These are phyloP conservation scores for Chrysopilus asiliformis DNA, from an alignment of 2,888 invertebrate genomes.

Conservation along the genomic window DNA sequence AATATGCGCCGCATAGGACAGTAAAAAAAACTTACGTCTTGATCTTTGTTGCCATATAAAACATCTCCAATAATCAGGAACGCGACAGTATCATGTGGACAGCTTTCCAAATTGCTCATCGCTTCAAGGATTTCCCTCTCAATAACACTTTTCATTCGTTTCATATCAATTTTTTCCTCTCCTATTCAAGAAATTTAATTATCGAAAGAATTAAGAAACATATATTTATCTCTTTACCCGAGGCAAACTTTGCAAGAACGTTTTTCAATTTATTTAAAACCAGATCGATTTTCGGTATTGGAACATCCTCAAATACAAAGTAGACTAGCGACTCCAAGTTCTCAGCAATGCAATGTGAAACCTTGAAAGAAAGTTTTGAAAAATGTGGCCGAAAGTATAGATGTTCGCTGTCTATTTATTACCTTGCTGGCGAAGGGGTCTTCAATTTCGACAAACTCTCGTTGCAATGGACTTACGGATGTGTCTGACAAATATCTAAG, in stretches of 20 bases:
- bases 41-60: constrained; percentile 59
- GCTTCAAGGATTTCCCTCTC: constrained; percentile 55
- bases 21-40: constrained; percentile 47
- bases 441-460: constrained; percentile 66
- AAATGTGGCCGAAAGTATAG: background rate
- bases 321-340: constrained; percentile 58
- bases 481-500: constrained; percentile 75
- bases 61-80: constrained; percentile 70
- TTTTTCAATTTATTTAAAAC: constrained; percentile 45
- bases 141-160: constrained; percentile 57
- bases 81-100: constrained; percentile 64
- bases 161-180: constrained; percentile 53
- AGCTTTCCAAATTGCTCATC: constrained; percentile 57
- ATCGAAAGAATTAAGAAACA: background rate
- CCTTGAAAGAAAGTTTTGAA: constrained; percentile 4
- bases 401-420: constrained; percentile 6
- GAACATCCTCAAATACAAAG: constrained; percentile 63
- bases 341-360: constrained; percentile 42
- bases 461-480: constrained; percentile 73
- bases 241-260: constrained; percentile 37
- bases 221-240: constrained; percentile 17
- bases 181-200: constrained; percentile 18
- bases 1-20: background rate
- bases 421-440: constrained; percentile 72
- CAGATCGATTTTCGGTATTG: constrained; percentile 47